These are phyloP conservation scores for Xiphias gladius DNA, from an alignment of 2,113 vertebrate species.

Conservation along the genomic window DNA sequence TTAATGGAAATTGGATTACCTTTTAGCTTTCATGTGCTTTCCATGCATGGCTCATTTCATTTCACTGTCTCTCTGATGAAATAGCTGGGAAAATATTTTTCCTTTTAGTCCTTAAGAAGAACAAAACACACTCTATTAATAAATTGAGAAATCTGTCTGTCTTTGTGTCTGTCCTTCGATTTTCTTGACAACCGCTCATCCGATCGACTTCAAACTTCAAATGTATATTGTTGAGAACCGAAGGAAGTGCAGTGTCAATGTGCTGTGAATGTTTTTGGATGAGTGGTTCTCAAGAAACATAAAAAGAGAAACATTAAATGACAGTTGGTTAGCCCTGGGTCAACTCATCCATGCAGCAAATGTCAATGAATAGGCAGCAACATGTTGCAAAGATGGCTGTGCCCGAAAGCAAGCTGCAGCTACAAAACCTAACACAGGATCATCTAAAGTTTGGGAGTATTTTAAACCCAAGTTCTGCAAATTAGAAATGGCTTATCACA, in stretches of 20 bases:
- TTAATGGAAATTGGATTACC: slow-evolving; percentile 79
- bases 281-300: neutral
- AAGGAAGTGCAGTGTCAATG: neutral
- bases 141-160: neutral
- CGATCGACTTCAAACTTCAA: neutral
- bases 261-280: neutral
- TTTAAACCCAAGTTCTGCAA: too few relatives aligned
- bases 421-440: too few relatives aligned
- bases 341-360: too few relatives aligned
- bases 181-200: neutral
- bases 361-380: too few relatives aligned
- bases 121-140: slow-evolving; percentile 24
- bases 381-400: too few relatives aligned
- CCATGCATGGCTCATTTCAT: slow-evolving; percentile 53
- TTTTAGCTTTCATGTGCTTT: slow-evolving; percentile 74
- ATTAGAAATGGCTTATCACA: too few relatives aligned
- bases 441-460: too few relatives aligned
- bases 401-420: too few relatives aligned
- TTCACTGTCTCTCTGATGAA: slow-evolving; percentile 54
- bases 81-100: slow-evolving; percentile 21
- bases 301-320: too few relatives aligned
- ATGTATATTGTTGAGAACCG: neutral
- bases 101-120: slow-evolving; percentile 3
- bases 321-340: too few relatives aligned
- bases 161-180: neutral